Base-by-base conservation (phyloP, 2,797 vertebrate genomes). In the Amazonetta brasiliensis region DNA sequence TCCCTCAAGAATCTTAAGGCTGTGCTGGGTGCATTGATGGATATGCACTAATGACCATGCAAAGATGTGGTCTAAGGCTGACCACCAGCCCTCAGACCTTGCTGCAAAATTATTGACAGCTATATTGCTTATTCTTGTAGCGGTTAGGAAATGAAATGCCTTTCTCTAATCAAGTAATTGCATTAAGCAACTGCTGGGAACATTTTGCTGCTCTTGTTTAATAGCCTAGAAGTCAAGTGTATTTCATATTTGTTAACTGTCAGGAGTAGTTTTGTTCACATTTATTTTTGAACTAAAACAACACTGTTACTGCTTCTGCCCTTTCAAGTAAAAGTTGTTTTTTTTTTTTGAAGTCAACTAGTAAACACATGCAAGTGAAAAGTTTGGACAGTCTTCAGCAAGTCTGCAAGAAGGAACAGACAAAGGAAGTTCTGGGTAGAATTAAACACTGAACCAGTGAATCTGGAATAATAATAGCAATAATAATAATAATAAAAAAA, bases 61-160 rank as follows among this genome's bases (percentile, higher is more conserved):
- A 94, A 93, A 97, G 96, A 77, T 98, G 98, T 95, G 98, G 98
- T 98, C 84, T 84, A 92, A 95, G 43, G 86, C 84, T 92, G 97
- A 97, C 96, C 96, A 89, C 92, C 89, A 84, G 66, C 84, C 97
- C 97, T 87, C 96, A 87, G 93, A 63, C 94, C 91, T 93, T 83
- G 28, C 94, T 98, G 95, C 33, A 64, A 92, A 95, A 95, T 93
- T 98, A 99, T 99, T 95, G 99, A 99, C 98, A 97, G 98, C 81
- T 98, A 98, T 98, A 99, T 99, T 98, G 98, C 98, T 97, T 97
- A 98, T 98, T 92, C 97, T 96, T 99, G 98, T 99, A 97, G 98
- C 10, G 98, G 98, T 98, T 98, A 96, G 87, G 87, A 96, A 97
- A 97, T 91, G 93, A 97, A 98, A 97, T 97, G 94, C 96, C 89